Conservation (phyloP, 1,140 invertebrate species). For the Pseudachorutes palmiensis region DNA sequence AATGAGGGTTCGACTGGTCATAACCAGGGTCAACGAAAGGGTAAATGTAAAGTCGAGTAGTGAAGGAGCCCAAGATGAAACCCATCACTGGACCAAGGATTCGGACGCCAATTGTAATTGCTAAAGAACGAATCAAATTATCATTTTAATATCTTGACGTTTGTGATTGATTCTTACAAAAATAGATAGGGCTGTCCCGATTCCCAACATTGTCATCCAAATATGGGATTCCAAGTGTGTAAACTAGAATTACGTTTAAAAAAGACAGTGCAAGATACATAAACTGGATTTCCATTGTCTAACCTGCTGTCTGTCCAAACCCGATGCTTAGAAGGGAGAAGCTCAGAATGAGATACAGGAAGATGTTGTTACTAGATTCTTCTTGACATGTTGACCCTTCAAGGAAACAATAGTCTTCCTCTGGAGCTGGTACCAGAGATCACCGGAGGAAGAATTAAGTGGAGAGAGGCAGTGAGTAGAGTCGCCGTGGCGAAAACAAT, state of each 20-base stretch:
- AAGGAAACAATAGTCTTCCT: not conserved
- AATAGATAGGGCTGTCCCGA: conserved; percentile 85
- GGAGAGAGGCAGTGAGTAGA: conserved; percentile 35
- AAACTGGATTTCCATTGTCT: too few relatives aligned
- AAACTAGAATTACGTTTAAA: conserved; percentile 41
- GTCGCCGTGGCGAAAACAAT: conserved; percentile 31
- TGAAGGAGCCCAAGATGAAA: conserved; percentile 81
- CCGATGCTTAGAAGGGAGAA: conserved; percentile 78
- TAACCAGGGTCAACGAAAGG: conserved; percentile 58
- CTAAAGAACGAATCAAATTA: conserved; percentile 39
- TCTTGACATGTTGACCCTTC: not conserved
- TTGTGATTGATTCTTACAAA: conserved; percentile 54
- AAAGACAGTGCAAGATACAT: not conserved
- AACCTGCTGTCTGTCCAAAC: conserved; percentile 73
- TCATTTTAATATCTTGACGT: not conserved
- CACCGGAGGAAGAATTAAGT: conserved; percentile 28
- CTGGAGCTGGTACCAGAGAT: not conserved
- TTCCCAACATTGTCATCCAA: conserved; percentile 89
- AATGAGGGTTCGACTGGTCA: conserved; percentile 71
- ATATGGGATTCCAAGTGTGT: conserved; percentile 85
- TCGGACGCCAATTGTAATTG: conserved; percentile 82
- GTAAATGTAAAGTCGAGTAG: conserved; percentile 78
- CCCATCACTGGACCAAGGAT: conserved; percentile 83
- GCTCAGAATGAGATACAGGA: conserved; percentile 60
- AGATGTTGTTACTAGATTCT: conserved; percentile 10